A percentile compares a stretch with the other conserved stretches of the same genome.
Conservation (phyloP, 2,797 vertebrate species). For the Rhinichthys osculus region DNA sequence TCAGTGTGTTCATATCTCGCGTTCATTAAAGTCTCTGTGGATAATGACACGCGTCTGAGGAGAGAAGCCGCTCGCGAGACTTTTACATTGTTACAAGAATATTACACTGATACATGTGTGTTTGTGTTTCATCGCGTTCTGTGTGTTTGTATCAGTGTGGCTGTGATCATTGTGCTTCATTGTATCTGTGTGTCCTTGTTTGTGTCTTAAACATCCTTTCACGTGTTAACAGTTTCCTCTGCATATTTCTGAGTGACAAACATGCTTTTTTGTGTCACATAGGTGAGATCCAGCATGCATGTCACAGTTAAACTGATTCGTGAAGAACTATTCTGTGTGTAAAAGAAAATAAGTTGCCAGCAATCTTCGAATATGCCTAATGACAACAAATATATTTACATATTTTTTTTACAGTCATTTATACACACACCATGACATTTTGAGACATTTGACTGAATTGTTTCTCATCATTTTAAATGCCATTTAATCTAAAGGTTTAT, state of each 20-base stretch:
- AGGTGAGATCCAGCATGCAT: not conserved
- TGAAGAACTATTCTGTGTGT: not conserved
- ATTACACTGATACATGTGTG: not conserved
- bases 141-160: not conserved
- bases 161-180: not conserved
- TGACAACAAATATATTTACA: not conserved
- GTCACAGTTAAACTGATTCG: not conserved
- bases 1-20: slow-evolving; percentile 8
- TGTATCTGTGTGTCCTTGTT: slow-evolving; percentile 6
- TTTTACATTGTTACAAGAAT: too few species aligned
- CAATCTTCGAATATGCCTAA: not conserved
- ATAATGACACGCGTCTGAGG: not conserved
- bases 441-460: not conserved
- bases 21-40: not conserved
- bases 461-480: not conserved
- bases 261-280: not conserved
- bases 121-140: not conserved
- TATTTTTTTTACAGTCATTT: not conserved
- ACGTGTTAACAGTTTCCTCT: not conserved
- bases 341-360: not conserved
- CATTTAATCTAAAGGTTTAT: not conserved
- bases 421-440: too few species aligned
- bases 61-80: not conserved
- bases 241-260: not conserved
- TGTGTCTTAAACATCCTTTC: not conserved